Conservation (phyloP, 2,113 vertebrate genomes). For the Agelaius phoeniceus region DNA sequence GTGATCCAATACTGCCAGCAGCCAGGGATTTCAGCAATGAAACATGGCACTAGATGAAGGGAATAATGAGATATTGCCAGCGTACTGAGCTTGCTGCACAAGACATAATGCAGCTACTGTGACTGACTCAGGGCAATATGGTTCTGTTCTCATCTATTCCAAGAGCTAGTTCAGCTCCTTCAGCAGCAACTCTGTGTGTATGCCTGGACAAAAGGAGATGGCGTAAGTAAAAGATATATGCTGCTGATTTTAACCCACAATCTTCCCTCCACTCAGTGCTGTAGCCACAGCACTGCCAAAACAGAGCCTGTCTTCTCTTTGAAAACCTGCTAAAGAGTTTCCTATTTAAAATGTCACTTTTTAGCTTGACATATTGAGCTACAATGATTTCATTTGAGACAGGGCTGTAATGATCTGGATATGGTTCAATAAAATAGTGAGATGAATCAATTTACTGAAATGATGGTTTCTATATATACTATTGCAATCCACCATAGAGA, state of each 20-base stretch:
- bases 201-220: neutral
- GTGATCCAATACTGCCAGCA: neutral
- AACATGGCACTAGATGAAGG: neutral
- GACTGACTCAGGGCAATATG: neutral
- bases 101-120: neutral
- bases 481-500: neutral
- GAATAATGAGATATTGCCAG: neutral
- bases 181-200: neutral
- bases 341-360: constrained; percentile 8
- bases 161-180: neutral
- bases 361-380: neutral
- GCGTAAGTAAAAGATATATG: neutral
- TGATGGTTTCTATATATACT: neutral
- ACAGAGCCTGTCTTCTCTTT: neutral
- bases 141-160: neutral
- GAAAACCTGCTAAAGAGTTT: neutral
- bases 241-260: neutral
- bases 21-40: neutral
- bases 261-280: neutral
- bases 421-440: neutral
- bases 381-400: constrained; percentile 34
- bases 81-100: neutral
- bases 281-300: neutral
- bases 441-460: constrained; percentile 43
- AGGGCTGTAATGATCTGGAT: neutral